Evolutionary conservation across 2,113 vertebrate species (phyloP), one percentile per base, ranked within the genome.

Genomic region (Pyrgilauda ruficollis): DNA sequence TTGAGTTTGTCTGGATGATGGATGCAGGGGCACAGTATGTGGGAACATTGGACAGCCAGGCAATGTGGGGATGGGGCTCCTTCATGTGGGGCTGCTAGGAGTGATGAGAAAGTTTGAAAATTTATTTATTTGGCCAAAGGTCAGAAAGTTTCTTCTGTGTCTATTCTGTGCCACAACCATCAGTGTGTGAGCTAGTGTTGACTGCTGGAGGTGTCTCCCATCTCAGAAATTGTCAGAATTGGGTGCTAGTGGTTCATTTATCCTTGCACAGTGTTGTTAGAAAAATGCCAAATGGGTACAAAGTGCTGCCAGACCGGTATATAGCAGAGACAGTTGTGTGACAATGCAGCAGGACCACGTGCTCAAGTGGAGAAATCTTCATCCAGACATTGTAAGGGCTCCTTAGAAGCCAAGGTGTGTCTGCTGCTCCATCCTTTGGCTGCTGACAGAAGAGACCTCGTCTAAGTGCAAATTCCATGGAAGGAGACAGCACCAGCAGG

Each of bases 11-110:
- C 41, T 0, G 3, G 55, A 13, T 63, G 41, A 27, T 33, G 35
- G 12, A 3, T 2, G 3, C 0, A 50, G n/a, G 33, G 31, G 10
- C 15, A 16, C 3, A 6, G 19, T 19, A 1, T 4, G 8, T 30
- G 63, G 56, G 13, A 37, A 13, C 11, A 1, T 0, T 21, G 53
- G 24, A 9, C 41, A 80, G 44, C 46, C 39, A 46, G 39, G 37
- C 49, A 56, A 3, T 4, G 4, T 7, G 61, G 41, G 24, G 20
- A 26, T 77, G 35, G 55, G 69, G 13, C 23, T 93, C 41, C 44
- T 86, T 76, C 44, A 11, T 1, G 2, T 46, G 70, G 10, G 35
- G n/a, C 11, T 85, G 7, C 55, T 87, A 63, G 37, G 22, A 58
- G 44, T 9, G 24, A 30, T 21, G 28, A 73, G 41, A 43, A 24